Base-by-base conservation (phyloP, 2,113 vertebrate genomes). In the Pampusana beccarii region DNA sequence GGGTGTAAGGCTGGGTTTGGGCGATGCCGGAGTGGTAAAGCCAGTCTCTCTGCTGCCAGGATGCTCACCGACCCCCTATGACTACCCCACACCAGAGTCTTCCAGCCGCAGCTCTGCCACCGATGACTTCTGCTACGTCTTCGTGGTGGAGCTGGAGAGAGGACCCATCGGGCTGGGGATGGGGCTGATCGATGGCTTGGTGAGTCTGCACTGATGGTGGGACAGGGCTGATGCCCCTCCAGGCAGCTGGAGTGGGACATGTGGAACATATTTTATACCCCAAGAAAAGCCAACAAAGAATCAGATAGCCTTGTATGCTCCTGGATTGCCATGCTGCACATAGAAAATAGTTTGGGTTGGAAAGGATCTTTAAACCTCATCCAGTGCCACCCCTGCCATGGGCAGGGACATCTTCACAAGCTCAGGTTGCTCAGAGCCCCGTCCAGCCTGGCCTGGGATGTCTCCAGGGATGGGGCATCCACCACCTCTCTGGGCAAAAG, bases 161-260 rank as follows among this genome's bases (percentile, higher is more conserved):
- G 99, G 99, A 90, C 99, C 99, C 42, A 98, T 98, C 0, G 99
- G 99, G 93, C 98, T 99, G 87, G 99, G 99, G 17, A 99, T 99
- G 99, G 99, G 99, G 96, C 98, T 99, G 86, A 99, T 99, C 0
- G 99, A 99, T 0, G 99, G 99, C 34, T 97, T 99, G 98, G 99
- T 99, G 96, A 99, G 99, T 98, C 24, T 29, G 9, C 48, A 6
- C 28, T 0, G 2, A 2, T 11, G 0, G 0, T 0, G 2, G 15
- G 51, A 29, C 34, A 24, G 67, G 67, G 66, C 79, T 26, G 40
- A 1, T 66, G 46, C 6, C 18, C 20, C 38, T 44, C 64, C 31
- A 7, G 1, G 1, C 11, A 24, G 26, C 69, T 46, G 58, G 7
- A 5, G 16, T 8, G 56, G 69, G 42, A 60, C 20, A 1, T 0